phyloP scores from a whole-genome alignment of 2,797 vertebrate genomes.

The Rhyacichthys aspro region DNA sequence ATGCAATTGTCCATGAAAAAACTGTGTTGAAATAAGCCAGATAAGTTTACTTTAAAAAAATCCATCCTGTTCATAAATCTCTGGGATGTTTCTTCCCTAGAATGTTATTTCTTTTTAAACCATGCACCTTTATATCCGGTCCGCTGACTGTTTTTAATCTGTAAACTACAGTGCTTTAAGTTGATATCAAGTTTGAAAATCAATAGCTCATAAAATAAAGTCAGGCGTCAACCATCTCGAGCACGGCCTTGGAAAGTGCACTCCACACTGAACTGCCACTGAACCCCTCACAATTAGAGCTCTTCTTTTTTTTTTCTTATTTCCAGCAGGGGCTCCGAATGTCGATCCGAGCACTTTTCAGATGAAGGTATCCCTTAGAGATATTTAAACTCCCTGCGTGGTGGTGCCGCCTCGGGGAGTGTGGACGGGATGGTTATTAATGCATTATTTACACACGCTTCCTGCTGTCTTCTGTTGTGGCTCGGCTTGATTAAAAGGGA shows the following conservation, averaged over 20 bases:
- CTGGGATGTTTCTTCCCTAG: no score
- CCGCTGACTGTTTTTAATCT: no score
- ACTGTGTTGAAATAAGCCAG: no score
- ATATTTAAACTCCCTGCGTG: conserved; percentile 73
- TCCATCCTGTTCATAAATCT: no score
- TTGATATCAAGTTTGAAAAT: no score
- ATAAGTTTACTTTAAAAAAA: no score
- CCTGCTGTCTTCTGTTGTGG: conserved; percentile 74
- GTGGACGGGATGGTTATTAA: conserved; percentile 78
- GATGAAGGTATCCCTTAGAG: conserved; percentile 77
- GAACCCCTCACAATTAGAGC: conserved; percentile 70
- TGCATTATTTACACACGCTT: conserved; percentile 80
- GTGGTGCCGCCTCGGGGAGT: conserved; percentile 65
- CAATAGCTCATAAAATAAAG: conserved; percentile 24
- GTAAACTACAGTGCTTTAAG: no score
- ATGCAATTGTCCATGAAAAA: no score
- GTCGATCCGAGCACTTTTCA: conserved; percentile 55
- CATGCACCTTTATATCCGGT: no score
- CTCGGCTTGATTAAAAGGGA: conserved; percentile 76
- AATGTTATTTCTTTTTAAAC: no score
- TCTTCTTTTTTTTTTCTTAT: conserved; percentile 33
- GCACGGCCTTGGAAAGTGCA: conserved; percentile 54
- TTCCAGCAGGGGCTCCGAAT: conserved; percentile 57
- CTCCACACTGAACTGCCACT: conserved; percentile 70
- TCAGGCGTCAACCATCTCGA: conserved; percentile 32